These are phyloP conservation scores for Pongo abelii DNA, from an alignment of 2,113 vertebrate genomes.

Conservation along the genomic window DNA sequence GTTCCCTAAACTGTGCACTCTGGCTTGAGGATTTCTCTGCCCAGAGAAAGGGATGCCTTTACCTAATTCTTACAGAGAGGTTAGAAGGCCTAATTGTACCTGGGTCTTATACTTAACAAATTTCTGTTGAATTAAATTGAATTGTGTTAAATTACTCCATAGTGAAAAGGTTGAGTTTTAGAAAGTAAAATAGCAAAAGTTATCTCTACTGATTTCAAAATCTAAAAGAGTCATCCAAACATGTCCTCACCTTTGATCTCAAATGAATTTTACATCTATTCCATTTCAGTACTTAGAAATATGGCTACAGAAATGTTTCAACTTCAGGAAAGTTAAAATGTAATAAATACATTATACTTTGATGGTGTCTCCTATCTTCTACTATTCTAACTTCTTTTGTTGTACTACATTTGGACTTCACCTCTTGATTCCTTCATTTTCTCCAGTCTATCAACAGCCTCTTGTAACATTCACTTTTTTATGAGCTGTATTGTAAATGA, in stretches of 20 bases:
- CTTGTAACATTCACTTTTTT: background rate
- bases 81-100: background rate
- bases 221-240: background rate
- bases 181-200: conserved; percentile 2
- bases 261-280: background rate
- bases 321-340: background rate
- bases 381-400: background rate
- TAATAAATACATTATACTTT: background rate
- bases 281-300: background rate
- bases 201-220: background rate
- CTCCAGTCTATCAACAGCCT: background rate
- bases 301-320: background rate
- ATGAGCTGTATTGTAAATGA: background rate
- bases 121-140: background rate
- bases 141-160: background rate
- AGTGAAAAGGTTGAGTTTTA: background rate
- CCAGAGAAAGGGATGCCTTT: background rate
- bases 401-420: background rate
- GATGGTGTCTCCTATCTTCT: background rate
- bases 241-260: background rate
- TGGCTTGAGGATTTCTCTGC: background rate
- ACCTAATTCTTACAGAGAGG: background rate
- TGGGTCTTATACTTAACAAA: background rate
- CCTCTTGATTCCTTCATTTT: background rate
- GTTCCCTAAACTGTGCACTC: background rate